phyloP scores from a whole-genome alignment of 2,888 invertebrate genomes.

The Andrena marginata region DNA sequence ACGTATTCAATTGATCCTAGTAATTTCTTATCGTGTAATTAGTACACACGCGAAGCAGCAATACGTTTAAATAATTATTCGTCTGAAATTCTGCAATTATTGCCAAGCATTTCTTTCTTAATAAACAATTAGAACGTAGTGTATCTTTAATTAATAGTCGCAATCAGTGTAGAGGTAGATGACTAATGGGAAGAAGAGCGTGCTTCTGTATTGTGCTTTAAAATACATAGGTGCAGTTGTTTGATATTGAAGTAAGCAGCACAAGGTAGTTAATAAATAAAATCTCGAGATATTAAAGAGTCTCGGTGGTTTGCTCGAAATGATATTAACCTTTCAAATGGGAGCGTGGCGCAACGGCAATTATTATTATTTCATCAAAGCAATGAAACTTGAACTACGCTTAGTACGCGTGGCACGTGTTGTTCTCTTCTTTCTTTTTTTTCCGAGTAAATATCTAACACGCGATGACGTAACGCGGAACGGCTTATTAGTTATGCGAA shows the following conservation, averaged over 20 bases:
- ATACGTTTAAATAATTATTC: not conserved
- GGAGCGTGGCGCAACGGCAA: not conserved
- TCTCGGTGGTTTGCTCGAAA: not conserved
- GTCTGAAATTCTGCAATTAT: conserved; percentile 15
- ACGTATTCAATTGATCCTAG: too few species aligned
- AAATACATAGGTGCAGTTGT: too few species aligned
- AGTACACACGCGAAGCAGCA: not conserved
- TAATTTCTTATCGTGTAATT: not conserved
- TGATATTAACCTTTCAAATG: conserved; percentile 6
- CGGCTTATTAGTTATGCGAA: conserved; percentile 40
- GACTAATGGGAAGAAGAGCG: too few species aligned
- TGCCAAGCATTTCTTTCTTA: not conserved
- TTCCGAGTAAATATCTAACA: conserved; percentile 20
- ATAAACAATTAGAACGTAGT: conserved; percentile 2
- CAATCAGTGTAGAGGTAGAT: too few species aligned
- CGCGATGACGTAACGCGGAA: conserved; percentile 39
- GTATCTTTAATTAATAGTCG: conserved; percentile 21
- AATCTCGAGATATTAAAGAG: not conserved
- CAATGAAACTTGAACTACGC: conserved; percentile 28
- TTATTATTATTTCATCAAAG: conserved; percentile 8
- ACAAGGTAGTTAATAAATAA: conserved; percentile 1
- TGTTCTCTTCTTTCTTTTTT: conserved; percentile 11
- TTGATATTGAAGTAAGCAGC: too few species aligned
- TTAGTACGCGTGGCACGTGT: not conserved
- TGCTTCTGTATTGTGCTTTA: too few species aligned